Conservation (phyloP, 2,888 invertebrate genomes). For the Perithous albicinctus region DNA sequence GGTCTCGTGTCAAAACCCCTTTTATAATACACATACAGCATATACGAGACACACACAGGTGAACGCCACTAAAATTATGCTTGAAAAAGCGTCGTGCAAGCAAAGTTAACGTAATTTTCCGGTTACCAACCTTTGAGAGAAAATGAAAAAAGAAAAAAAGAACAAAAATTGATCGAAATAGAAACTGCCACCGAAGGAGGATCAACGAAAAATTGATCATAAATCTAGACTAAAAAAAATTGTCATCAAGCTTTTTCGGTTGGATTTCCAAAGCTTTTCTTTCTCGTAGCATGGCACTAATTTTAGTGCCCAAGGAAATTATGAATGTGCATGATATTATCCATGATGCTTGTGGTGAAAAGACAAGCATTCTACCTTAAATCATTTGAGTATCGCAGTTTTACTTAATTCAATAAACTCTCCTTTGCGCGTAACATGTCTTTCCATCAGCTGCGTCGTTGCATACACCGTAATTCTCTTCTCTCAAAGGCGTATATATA, state of each 20-base stretch:
- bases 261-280: slow-evolving; percentile 46
- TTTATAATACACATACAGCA: neutral
- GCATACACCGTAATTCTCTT: slow-evolving; percentile 34
- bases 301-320: neutral
- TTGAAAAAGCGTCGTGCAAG: slow-evolving; percentile 35
- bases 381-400: neutral
- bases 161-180: neutral
- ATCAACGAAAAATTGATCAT: slow-evolving; percentile 37
- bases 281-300: neutral
- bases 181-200: neutral
- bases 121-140: neutral
- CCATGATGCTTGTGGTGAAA: neutral
- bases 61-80: neutral
- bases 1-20: neutral
- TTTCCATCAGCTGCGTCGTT: neutral
- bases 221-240: neutral
- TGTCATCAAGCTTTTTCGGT: neutral
- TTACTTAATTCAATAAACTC: slow-evolving; percentile 3
- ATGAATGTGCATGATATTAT: neutral
- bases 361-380: neutral
- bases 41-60: neutral
- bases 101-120: slow-evolving; percentile 51
- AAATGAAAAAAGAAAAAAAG: slow-evolving; percentile 5
- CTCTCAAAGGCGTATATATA: slow-evolving; percentile 13
- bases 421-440: neutral